Base-by-base conservation (phyloP, 2,113 vertebrate species). In the Pteropus alecto region DNA sequence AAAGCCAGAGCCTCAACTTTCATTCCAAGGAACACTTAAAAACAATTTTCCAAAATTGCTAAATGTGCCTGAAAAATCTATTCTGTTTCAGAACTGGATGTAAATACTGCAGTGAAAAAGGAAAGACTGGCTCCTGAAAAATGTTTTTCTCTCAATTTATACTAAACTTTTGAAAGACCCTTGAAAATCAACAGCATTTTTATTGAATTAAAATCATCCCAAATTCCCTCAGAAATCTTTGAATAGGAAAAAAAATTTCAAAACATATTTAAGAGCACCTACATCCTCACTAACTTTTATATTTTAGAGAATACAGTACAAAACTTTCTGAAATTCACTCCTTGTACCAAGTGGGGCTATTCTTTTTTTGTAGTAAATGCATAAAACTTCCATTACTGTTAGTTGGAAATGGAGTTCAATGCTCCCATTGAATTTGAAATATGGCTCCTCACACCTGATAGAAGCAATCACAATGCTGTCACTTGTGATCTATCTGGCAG, bases 1-100 rank as follows among this genome's bases (percentile, higher is more conserved):
- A 86, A 86, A 94, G 35, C 77, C 96, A 98, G 48, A 73, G 28
- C 33, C 46, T 93, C 87, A 76, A 95, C 65, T 93, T 94, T 54
- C n/a, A 74, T 92, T 71, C 77, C 77, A 96, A 95, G 63, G 58
- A 86, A 84, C 6, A 28, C 48, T 76, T 88, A 85, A 79, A 93
- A 95, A 81, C 54, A 70, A 71, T 83, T 93, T 94, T 83, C 70
- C 51, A 74, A 96, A 71, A 70, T 70, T n/a, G 93, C 84, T 43
- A 67, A 70, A 38, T 61, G 71, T 85, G 70, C 56, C 88, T 51
- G 51, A 85, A 90, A 88, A 70, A 65, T 35, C 13, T 60, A 54
- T 35, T 68, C 12, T 60, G 38, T 16, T 48, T 19, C 35, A 8
- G 7, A 84, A 87, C 41, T 41, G 73, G 77, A 65, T 35, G 46